These are phyloP conservation scores for Tapirus indicus DNA, from an alignment of 2,797 vertebrate genomes.

Conservation along the genomic window DNA sequence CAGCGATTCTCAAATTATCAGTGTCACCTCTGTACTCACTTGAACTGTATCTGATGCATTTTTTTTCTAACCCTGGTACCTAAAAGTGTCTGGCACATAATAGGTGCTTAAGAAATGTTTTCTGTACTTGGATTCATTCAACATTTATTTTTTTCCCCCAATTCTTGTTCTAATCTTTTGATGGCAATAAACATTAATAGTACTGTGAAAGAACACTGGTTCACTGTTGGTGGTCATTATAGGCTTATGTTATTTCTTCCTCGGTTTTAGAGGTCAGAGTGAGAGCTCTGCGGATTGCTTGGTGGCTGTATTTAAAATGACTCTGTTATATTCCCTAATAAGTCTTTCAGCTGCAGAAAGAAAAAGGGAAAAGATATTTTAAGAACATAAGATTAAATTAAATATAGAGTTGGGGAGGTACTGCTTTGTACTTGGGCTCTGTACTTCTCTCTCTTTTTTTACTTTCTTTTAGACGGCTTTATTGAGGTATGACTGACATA, in stretches of 20 bases:
- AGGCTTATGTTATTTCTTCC: slow-evolving; percentile 70
- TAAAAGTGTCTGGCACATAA: slow-evolving; percentile 30
- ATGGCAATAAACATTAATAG: slow-evolving; percentile 25
- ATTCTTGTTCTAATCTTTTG: slow-evolving; percentile 59
- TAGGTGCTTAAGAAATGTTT: slow-evolving; percentile 34
- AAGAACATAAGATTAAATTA: slow-evolving; percentile 52
- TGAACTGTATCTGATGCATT: not conserved
- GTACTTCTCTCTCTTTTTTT: not conserved
- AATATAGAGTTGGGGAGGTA: not conserved
- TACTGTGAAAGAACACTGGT: slow-evolving; percentile 31
- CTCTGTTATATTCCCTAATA: slow-evolving; percentile 33
- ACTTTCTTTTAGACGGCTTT: not conserved
- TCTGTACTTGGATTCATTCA: not conserved
- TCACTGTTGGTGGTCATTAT: slow-evolving; percentile 56
- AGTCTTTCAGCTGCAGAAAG: slow-evolving; percentile 58
- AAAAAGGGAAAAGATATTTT: not conserved
- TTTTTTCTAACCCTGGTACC: not conserved
- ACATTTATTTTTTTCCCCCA: not conserved
- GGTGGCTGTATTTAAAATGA: slow-evolving; percentile 49
- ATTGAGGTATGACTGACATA: not conserved
- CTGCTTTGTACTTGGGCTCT: not conserved
- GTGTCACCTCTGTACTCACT: not conserved
- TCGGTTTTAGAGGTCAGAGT: slow-evolving; percentile 38
- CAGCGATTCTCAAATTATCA: not conserved
- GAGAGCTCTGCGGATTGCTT: slow-evolving; percentile 46